Base-by-base conservation (phyloP, 2,113 vertebrate species). In the Elanoides forficatus region DNA sequence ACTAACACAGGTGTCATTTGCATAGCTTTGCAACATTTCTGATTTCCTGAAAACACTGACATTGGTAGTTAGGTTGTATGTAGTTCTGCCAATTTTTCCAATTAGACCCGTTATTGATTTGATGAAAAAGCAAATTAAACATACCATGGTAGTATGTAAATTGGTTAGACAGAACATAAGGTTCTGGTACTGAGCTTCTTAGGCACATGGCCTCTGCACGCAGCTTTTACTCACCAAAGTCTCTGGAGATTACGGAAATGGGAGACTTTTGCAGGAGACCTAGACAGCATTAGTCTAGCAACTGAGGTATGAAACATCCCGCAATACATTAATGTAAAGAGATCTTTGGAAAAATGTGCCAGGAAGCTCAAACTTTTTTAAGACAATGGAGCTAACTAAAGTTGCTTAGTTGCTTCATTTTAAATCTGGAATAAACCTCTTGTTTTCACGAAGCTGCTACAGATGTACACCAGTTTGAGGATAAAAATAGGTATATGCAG, bases 121-220 rank as follows among this genome's bases (percentile, higher is more conserved):
- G 97, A 98, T 98, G 96, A 96, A 98, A 98, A 98, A 97, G 96
- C 97, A 98, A 98, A 98, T 98, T 98, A 98, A 98, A 98, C 96
- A 97, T 91, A 98, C 88, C 94, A 95, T 96, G 93, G 95, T 91
- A 95, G 97, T 97, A 97, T 90, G 95, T 96, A 97, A 98, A 97
- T 97, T 72, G 82, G 95, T 96, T 96, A 97, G 94, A 95, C 85
- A 89, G 95, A 97, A 95, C 91, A 94, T 50, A 95, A 97, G 96
- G 95, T 97, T 97, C 92, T 95, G 93, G 95, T 96, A 93, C 73
- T 96, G 89, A 97, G 87, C 75, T 87, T 95, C 95, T 85, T 48
- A 97, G 60, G 90, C 70, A 91, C 29, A 40, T 36, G 18, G 48
- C 78, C 93, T 86, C 72, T 82, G 50, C 2, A 5, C 8, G 65